Conservation (phyloP, 2,888 invertebrate species). For the Dynastes grantii region DNA sequence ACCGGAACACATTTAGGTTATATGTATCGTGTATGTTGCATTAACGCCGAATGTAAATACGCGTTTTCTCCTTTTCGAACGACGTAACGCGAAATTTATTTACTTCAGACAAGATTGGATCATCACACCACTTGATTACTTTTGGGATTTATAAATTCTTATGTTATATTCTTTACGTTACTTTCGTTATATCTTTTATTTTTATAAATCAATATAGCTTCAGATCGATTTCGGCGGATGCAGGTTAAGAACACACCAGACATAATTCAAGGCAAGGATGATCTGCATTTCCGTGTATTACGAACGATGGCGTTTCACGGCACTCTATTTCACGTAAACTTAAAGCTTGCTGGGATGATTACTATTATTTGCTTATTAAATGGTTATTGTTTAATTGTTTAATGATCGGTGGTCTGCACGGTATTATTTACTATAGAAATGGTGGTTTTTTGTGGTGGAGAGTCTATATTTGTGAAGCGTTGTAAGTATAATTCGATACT, state of each 20-base stretch:
- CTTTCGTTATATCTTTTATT: constrained; percentile 51
- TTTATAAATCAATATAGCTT: constrained; percentile 64
- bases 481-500: constrained; percentile 63
- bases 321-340: constrained; percentile 40
- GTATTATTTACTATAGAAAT: constrained; percentile 40
- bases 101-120: constrained; percentile 49
- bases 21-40: constrained; percentile 23
- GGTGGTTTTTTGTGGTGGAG: constrained; percentile 43
- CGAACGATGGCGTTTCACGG: constrained; percentile 34
- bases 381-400: constrained; percentile 2
- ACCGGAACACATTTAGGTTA: constrained; percentile 67
- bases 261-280: constrained; percentile 45
- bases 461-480: constrained; percentile 63
- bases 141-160: constrained; percentile 10
- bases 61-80: constrained; percentile 16
- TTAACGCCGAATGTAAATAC: constrained; percentile 25
- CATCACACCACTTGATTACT: constrained; percentile 25
- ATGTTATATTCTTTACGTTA: constrained; percentile 22
- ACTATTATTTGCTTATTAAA: constrained; percentile 12
- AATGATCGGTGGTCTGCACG: constrained; percentile 29
- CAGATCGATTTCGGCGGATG: constrained; percentile 63
- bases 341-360: constrained; percentile 17
- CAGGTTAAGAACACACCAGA: constrained; percentile 52
- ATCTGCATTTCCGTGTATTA: constrained; percentile 43
- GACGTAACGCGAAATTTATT: constrained; percentile 49